phyloP scores from a whole-genome alignment of 1,140 invertebrate genomes.

The Philotrypesis tridentata region DNA sequence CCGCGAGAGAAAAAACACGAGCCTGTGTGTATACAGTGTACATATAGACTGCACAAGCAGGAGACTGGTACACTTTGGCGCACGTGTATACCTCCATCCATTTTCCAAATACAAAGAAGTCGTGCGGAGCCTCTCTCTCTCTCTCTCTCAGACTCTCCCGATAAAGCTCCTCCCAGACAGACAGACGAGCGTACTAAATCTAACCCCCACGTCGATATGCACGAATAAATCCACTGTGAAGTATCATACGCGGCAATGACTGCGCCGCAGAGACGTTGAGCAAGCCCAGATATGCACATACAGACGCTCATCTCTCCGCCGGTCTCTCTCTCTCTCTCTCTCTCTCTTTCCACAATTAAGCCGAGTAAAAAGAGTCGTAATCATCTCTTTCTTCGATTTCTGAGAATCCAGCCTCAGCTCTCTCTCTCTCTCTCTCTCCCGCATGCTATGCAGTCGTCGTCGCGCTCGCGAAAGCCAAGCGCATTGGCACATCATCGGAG shows the following conservation, averaged over 20 bases:
- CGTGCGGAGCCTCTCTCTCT: not conserved
- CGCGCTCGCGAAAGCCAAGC: no score
- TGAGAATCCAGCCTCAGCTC: not conserved
- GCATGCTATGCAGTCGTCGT: not conserved
- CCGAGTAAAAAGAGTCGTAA: not conserved
- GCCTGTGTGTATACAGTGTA: no score
- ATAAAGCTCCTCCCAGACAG: not conserved
- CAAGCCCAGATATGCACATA: not conserved
- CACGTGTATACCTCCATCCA: not conserved
- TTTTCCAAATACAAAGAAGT: conserved; percentile 1
- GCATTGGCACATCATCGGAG: conserved; percentile 32
- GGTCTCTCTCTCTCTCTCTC: not conserved
- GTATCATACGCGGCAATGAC: no score
- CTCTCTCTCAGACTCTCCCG: no score
- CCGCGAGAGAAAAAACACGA: not conserved
- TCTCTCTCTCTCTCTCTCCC: not conserved
- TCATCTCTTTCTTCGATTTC: not conserved
- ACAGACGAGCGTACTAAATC: no score
- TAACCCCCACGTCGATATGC: no score
- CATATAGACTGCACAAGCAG: no score
- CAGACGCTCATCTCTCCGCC: not conserved
- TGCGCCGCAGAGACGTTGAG: not conserved
- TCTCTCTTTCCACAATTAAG: not conserved
- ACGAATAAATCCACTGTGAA: not conserved
- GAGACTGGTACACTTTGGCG: no score